Percentiles rank a stretch among this genome's conserved stretches.
Conservation (phyloP, 2,797 vertebrate genomes). For the Cuculus canorus region DNA sequence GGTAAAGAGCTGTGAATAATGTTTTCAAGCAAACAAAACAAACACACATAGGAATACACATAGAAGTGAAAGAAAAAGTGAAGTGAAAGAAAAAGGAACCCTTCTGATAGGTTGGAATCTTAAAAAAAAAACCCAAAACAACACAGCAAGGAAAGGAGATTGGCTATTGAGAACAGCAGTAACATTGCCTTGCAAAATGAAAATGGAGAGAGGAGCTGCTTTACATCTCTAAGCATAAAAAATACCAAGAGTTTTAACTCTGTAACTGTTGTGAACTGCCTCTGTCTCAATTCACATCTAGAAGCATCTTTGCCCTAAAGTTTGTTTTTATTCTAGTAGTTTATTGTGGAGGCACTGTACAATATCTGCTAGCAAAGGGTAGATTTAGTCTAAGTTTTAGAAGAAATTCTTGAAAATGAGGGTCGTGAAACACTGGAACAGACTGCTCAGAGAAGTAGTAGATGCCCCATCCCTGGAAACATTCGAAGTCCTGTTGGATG, state of each 20-base stretch:
- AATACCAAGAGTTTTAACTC: not conserved
- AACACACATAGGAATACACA: not conserved
- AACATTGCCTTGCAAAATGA: not conserved
- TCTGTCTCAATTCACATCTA: not conserved
- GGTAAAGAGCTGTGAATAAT: not conserved
- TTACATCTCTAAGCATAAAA: not conserved
- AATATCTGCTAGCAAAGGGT: not conserved
- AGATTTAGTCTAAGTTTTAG: too few species aligned
- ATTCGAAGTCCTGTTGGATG: too few species aligned
- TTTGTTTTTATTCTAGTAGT: not conserved
- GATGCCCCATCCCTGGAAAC: too few species aligned
- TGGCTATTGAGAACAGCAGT: not conserved
- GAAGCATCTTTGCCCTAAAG: not conserved
- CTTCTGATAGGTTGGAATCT: not conserved
- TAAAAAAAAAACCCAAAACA: not conserved
- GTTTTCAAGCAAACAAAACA: not conserved
- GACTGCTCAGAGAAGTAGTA: too few species aligned
- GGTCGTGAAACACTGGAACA: too few species aligned
- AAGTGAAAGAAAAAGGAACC: slow-evolving; percentile 12
- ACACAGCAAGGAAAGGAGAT: fast-evolving
- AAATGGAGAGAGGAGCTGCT: not conserved
- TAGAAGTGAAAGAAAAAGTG: not conserved
- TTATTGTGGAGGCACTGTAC: not conserved
- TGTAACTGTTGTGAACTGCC: not conserved
- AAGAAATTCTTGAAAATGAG: too few species aligned